Conservation (phyloP, 2,888 invertebrate species). For the Smittia sp. region DNA sequence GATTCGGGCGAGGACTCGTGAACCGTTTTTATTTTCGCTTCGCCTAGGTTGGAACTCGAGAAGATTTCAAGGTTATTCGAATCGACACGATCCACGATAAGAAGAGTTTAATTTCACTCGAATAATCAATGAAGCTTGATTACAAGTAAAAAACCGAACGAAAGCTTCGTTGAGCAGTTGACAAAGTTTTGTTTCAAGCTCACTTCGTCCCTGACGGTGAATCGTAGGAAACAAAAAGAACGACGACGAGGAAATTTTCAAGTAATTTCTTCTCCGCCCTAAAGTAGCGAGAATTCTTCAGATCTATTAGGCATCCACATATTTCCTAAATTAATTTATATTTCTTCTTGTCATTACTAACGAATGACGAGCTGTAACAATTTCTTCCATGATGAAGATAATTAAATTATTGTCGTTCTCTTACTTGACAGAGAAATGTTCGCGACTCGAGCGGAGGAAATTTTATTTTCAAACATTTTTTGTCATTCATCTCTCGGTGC, state of each 20-base stretch:
- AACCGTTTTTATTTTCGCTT: too few species aligned
- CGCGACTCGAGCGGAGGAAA: neutral
- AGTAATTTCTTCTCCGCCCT: neutral
- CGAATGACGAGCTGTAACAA: conserved; percentile 29
- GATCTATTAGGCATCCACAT: conserved; percentile 21
- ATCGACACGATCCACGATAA: conserved; percentile 2
- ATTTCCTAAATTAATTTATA: conserved; percentile 35
- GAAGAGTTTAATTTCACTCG: conserved; percentile 11
- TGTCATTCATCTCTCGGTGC: conserved; percentile 7
- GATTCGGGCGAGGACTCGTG: neutral
- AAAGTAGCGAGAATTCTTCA: neutral
- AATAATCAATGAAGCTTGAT: conserved; percentile 1
- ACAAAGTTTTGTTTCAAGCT: too few species aligned
- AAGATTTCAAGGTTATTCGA: neutral
- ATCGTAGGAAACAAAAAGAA: too few species aligned
- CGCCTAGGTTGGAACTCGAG: too few species aligned
- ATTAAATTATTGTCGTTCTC: conserved; percentile 33
- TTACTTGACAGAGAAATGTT: neutral
- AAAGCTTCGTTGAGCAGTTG: too few species aligned
- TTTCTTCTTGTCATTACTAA: conserved; percentile 28
- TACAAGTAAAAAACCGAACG: neutral
- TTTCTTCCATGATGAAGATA: conserved; percentile 37
- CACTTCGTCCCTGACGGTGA: too few species aligned
- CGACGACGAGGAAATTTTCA: neutral
- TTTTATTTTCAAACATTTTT: conserved; percentile 17